Conservation (phyloP, 1,140 invertebrate genomes). For the Drosophila melanica region DNA sequence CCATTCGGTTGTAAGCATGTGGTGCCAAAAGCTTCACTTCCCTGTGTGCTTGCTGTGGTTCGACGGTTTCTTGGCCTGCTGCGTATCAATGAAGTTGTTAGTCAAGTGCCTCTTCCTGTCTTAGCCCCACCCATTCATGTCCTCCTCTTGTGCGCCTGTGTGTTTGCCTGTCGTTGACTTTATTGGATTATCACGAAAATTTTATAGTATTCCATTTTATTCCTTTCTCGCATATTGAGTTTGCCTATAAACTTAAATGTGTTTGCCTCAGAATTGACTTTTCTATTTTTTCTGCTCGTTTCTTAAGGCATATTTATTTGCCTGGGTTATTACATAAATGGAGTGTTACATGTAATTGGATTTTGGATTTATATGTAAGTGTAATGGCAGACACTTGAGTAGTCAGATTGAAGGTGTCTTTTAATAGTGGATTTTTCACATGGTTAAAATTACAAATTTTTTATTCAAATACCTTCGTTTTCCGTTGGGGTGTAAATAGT, state of each 20-base stretch:
- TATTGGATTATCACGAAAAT: slow-evolving; percentile 78
- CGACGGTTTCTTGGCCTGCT: slow-evolving; percentile 30
- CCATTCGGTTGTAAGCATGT: slow-evolving; percentile 64
- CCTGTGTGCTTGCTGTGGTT: slow-evolving; percentile 3
- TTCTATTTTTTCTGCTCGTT: not conserved
- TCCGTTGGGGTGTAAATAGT: not conserved
- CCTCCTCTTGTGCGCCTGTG: slow-evolving; percentile 9
- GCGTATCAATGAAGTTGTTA: slow-evolving; percentile 77
- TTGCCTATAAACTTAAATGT: slow-evolving; percentile 49
- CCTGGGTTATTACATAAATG: slow-evolving; percentile 17
- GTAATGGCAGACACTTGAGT: not conserved
- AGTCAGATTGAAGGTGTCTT: no score
- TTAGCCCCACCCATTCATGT: not conserved
- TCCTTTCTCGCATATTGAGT: slow-evolving; percentile 51
- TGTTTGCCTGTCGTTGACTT: slow-evolving; percentile 54
- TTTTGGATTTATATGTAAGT: not conserved
- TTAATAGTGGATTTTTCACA: no score
- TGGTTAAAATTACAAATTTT: no score
- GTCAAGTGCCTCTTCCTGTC: slow-evolving; percentile 55
- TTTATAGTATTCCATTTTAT: slow-evolving; percentile 61
- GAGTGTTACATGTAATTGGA: slow-evolving; percentile 34
- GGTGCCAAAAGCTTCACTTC: slow-evolving; percentile 31
- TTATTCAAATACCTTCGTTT: not conserved
- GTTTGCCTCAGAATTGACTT: slow-evolving; percentile 39
- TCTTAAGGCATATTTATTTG: slow-evolving; percentile 46